Base-by-base conservation (phyloP, 2,113 vertebrate genomes). In the Illadopsis cleaveri region DNA sequence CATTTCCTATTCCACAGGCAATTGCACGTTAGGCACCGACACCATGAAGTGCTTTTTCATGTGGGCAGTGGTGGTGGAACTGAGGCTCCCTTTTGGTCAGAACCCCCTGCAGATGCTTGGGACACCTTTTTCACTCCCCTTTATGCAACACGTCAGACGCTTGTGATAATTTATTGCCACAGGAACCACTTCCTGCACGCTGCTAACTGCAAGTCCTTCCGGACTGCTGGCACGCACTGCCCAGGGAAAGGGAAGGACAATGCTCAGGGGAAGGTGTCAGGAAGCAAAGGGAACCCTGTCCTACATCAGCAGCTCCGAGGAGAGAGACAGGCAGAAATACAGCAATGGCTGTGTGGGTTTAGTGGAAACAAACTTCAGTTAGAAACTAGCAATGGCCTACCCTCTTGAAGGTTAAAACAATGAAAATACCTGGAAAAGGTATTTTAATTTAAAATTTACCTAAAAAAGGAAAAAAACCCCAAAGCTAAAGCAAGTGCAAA, bases 101-200 rank as follows among this genome's bases (percentile, higher is more conserved):
- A 76, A 28, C 27, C 2, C 22, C n/a, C 54, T 12, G 1, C 24
- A 51, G 47, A 56, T 15, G 47, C 68, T 76, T 0, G 3, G 33
- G 57, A 53, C 53, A 22, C 35, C 51, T 82, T 76, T 82, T 58
- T 50, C 37, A 60, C 20, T n/a, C 35, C 44, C 12, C 57, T 35
- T 81, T 40, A 11, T 3, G 22, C 51, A 86, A 54, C 33, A 31
- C 0, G 0, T 47, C 66, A 83, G 71, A 50, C 5, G 0, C 54
- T 37, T 28, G 78, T 65, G 85, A 33, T 66, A 62, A 86, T 83
- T 75, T 51, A 28, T n/a, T 68, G 79, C 70, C 85, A 77, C 85
- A 86, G 90, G 85, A 96, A 80, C 90, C 64, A 50, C 85, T 83
- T 88, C 82, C 75, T 88, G 86, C 31, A 19, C 0, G 0, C 79